Base-by-base conservation (phyloP, 2,888 invertebrate genomes). In the Diploptera punctata region DNA sequence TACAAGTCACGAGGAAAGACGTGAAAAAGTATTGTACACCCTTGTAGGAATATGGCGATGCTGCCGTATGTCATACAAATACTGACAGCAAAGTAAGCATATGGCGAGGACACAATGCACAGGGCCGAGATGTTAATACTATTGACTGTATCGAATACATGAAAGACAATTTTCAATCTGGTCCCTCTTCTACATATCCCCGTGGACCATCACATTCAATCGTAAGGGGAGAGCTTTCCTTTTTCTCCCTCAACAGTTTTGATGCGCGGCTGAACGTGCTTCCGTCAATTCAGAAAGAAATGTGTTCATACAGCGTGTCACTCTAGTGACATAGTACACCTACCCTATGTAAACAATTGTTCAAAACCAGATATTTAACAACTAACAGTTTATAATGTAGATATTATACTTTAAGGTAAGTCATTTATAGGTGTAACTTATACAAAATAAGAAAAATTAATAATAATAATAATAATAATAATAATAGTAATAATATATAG, bases 101-200 rank as follows among this genome's bases (percentile, higher is more conserved):
- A 70, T 70, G 70, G 67, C 61, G 26, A 26, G 54, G 67, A 67
- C 69, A 69, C 68, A 69, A 33, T 47, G n/a, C n/a, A 61, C 68
- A 21, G n/a, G 21, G 54, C 52, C 52, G 43, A 24, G 47, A 72
- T 72, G 68, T 62, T 72, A 72, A 72, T 72, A 61, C 65, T 62
- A 65, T 49, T 72, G 72, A 72, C 72, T 74, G 74, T 74, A 69
- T 74, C 74, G 72, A 74, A 74, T 74, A 72, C 72, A 72, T 74
- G 69, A 74, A 74, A 72, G 72, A 72, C 72, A 72, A 69, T 70
- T 72, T 74, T 72, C 74, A 74, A 74, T 74, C 74, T 72, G 69
- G 57, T 71, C 67, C 21, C 67, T 67, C 67, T 52, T 7, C 29
- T 24, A 24, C 18, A 18, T 21, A 24, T 24, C 21, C 24, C 24